Percentiles rank a stretch among this genome's conserved stretches.
phyloP scores from a whole-genome alignment of 2,888 invertebrate genomes.

The Nasonovia ribisnigri region DNA sequence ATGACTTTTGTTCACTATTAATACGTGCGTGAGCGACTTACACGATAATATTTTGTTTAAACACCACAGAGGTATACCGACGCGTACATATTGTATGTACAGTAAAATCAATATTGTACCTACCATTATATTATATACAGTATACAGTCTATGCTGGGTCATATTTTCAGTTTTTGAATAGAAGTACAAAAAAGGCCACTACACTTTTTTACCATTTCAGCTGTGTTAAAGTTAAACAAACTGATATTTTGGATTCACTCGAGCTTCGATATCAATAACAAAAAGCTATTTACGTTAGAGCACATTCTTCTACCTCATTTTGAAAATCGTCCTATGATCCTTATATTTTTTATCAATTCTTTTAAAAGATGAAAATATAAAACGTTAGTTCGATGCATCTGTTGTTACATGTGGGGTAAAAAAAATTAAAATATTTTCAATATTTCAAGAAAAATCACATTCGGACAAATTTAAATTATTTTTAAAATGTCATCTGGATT shows the following conservation, averaged over 20 bases:
- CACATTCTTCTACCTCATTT: neutral
- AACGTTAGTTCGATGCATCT: no score
- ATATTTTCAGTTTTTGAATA: neutral
- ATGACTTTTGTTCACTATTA: neutral
- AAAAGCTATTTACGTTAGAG: neutral
- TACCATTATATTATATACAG: neutral
- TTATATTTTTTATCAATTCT: no score
- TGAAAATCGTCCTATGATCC: neutral
- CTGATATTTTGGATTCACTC: neutral
- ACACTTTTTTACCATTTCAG: neutral
- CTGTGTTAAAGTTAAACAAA: neutral
- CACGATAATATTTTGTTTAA: neutral
- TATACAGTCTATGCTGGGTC: neutral
- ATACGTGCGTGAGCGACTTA: neutral
- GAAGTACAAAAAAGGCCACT: neutral
- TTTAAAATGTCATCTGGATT: no score
- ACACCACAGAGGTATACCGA: neutral
- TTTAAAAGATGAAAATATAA: no score
- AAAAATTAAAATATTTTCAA: no score
- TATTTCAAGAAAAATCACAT: no score
- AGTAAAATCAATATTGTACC: neutral
- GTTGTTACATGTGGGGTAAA: no score
- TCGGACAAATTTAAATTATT: no score
- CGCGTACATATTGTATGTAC: neutral
- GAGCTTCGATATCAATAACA: neutral